These are phyloP conservation scores for Kryptolebias ocellatus DNA, from an alignment of 2,797 vertebrate genomes.

Conservation along the genomic window DNA sequence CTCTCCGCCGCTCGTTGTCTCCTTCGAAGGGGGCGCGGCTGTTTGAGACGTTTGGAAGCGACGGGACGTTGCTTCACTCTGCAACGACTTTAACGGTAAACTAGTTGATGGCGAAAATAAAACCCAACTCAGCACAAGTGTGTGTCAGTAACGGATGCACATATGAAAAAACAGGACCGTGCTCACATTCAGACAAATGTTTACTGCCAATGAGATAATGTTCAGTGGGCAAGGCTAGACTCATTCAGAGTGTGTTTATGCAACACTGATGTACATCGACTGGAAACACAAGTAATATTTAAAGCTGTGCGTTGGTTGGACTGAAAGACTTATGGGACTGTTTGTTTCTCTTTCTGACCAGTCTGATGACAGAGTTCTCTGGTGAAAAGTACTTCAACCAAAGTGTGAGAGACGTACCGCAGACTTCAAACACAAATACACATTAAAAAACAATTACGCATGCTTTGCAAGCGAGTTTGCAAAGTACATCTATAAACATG, in stretches of 20 bases:
- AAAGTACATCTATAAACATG: neutral
- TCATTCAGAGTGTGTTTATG: conserved; percentile 13
- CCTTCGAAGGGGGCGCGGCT: too few species aligned
- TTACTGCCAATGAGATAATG: conserved; percentile 22
- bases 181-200: conserved; percentile 13
- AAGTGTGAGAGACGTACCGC: conserved; percentile 15
- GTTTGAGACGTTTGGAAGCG: too few species aligned
- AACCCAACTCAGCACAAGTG: neutral
- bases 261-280: conserved; percentile 8
- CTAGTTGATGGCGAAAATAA: neutral
- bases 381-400: conserved; percentile 2
- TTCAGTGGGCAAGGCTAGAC: conserved; percentile 14
- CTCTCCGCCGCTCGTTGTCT: too few species aligned
- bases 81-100: neutral
- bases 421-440: conserved; percentile 24
- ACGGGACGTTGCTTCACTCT: too few species aligned
- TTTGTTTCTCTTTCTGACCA: conserved; percentile 11
- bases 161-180: neutral
- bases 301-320: conserved; percentile 3
- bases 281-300: neutral
- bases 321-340: conserved; percentile 3
- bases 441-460: conserved; percentile 8
- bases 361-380: conserved; percentile 15
- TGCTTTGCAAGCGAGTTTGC: conserved; percentile 13
- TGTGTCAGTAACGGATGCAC: conserved; percentile 4